Conservation (phyloP, 2,888 invertebrate genomes). For the Rhimphoctona megacephalus region DNA sequence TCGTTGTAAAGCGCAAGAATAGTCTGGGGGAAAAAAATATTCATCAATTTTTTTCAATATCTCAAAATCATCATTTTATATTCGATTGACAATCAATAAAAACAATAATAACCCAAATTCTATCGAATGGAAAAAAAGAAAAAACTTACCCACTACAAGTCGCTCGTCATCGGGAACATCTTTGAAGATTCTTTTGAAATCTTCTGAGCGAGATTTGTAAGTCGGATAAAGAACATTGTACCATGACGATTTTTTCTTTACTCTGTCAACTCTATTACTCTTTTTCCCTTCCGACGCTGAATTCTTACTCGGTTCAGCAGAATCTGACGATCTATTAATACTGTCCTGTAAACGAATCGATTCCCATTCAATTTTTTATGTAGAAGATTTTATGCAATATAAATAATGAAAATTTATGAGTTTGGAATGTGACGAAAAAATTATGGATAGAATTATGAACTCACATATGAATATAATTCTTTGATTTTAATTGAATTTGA, state of each 20-base stretch:
- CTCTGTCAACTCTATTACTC: constrained; percentile 86
- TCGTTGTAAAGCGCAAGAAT: constrained; percentile 98
- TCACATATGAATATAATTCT: too few relatives aligned
- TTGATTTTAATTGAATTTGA: too few relatives aligned
- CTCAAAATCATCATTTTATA: too few relatives aligned
- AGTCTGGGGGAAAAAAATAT: constrained; percentile 89
- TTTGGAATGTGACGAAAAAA: too few relatives aligned
- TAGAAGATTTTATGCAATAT: background rate
- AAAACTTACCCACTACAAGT: constrained; percentile 93
- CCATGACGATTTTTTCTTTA: constrained; percentile 93
- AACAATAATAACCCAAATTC: background rate
- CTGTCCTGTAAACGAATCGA: constrained; percentile 74
- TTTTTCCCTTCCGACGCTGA: constrained; percentile 79
- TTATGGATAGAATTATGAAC: too few relatives aligned
- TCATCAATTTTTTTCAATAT: background rate
- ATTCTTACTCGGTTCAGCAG: constrained; percentile 78
- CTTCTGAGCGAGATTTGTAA: constrained; percentile 96
- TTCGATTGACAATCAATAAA: too few relatives aligned
- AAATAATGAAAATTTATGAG: too few relatives aligned
- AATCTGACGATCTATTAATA: constrained; percentile 82
- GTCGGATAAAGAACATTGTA: constrained; percentile 95
- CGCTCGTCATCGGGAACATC: constrained; percentile 96
- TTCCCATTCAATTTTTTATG: background rate
- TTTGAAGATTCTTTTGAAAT: constrained; percentile 96
- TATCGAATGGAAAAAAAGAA: constrained; percentile 76